Evolutionary conservation across 1,140 invertebrate genomes (phyloP).

Genomic region (Mactra quadrangularis): DNA sequence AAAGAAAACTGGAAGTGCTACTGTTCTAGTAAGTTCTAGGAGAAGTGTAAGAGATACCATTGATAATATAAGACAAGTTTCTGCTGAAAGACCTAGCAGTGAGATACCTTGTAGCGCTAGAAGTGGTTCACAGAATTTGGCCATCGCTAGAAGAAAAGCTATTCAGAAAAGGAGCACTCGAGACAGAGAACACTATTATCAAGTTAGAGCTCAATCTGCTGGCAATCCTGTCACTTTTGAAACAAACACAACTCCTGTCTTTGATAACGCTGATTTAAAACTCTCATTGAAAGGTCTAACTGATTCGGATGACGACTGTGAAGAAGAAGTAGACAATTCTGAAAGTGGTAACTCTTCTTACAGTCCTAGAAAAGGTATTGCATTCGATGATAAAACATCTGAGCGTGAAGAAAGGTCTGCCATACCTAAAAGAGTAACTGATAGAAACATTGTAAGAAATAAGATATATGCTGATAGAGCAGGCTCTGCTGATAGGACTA

Average conservation of each 20-base stretch:
- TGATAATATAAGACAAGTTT: constrained; percentile 4
- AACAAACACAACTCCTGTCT: background rate
- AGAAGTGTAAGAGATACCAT: constrained; percentile 18
- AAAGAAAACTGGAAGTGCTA: constrained; percentile 14
- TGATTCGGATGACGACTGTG: constrained; percentile 44
- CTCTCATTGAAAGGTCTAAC: constrained; percentile 38
- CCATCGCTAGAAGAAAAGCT: no score
- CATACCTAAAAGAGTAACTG: constrained; percentile 9
- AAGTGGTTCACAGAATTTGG: no score
- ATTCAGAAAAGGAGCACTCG: no score
- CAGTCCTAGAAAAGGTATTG: constrained; percentile 34
- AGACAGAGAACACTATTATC: background rate
- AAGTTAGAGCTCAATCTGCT: background rate
- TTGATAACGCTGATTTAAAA: constrained; percentile 27
- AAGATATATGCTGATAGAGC: background rate
- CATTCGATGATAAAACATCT: constrained; percentile 18
- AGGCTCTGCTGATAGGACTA: constrained; percentile 19
- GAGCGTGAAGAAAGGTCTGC: constrained; percentile 22
- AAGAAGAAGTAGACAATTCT: constrained; percentile 6
- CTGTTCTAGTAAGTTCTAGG: constrained; percentile 7
- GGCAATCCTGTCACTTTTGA: background rate
- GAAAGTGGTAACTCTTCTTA: constrained; percentile 15
- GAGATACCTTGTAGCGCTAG: background rate
- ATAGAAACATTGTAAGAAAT: constrained; percentile 9
- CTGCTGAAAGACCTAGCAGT: background rate